Evolutionary conservation across 37 sponge, comb jelly and placozoan species (phyloP).

Genomic region (Agelas oroides): DNA sequence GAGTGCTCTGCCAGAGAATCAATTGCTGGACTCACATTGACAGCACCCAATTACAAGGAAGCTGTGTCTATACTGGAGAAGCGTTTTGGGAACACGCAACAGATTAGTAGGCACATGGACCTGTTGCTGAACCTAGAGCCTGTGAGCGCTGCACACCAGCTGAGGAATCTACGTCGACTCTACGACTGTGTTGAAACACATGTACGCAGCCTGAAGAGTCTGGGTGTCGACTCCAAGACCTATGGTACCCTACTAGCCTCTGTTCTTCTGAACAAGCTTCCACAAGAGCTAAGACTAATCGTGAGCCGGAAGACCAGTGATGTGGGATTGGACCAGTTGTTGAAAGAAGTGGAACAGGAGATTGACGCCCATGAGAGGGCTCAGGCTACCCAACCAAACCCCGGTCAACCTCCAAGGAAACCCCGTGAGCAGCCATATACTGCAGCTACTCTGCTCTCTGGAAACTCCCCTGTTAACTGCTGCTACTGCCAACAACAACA

Average conservation of each 20-base stretch:
- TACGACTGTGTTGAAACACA: constrained; percentile 22
- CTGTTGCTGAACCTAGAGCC: constrained; percentile 1
- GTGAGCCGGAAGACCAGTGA: constrained; percentile 12
- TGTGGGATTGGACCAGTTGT: neutral
- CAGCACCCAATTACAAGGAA: constrained; percentile 5
- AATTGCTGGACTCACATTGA: neutral
- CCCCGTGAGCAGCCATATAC: constrained; percentile 10
- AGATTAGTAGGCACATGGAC: constrained; percentile 13
- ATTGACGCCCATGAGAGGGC: constrained; percentile 15
- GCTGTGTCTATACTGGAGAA: neutral
- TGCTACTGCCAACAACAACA: constrained; percentile 12
- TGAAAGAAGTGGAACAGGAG: neutral
- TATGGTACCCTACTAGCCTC: constrained; percentile 13
- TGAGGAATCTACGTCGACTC: neutral
- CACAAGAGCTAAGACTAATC: constrained; percentile 6
- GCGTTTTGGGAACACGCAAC: constrained; percentile 21
- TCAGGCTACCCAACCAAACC: neutral
- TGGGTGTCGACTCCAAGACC: neutral
- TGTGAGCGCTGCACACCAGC: neutral
- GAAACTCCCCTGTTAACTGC: neutral
- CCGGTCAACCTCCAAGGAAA: neutral
- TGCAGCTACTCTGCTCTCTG: neutral
- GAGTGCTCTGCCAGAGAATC: neutral
- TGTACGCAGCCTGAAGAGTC: neutral
- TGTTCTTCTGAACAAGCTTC: constrained; percentile 8